These are phyloP conservation scores for Tangara arthus DNA, from an alignment of 2,797 vertebrate genomes.

Conservation along the genomic window DNA sequence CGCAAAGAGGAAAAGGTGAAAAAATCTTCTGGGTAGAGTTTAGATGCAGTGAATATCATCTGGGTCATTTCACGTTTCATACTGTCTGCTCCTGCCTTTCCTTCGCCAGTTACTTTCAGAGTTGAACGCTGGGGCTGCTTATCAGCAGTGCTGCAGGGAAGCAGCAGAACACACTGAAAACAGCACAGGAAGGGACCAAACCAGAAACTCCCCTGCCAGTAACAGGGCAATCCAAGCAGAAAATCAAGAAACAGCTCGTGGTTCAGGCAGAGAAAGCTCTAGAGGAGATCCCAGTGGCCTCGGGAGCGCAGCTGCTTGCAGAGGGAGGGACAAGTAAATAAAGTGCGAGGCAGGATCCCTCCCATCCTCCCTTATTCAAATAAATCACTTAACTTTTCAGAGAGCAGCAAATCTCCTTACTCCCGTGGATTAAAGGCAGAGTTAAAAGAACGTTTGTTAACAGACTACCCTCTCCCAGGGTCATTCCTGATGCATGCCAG, in stretches of 20 bases:
- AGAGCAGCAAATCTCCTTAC: constrained; percentile 6
- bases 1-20: background rate
- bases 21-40: background rate
- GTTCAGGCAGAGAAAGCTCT: background rate
- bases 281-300: background rate
- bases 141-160: background rate
- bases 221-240: background rate
- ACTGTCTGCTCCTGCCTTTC: background rate
- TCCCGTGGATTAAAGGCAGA: constrained; percentile 12
- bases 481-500: background rate
- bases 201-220: background rate
- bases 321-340: background rate
- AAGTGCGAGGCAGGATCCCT: background rate
- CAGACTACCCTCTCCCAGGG: background rate
- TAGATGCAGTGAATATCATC: background rate
- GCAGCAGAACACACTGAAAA: background rate
- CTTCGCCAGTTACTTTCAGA: background rate
- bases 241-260: background rate
- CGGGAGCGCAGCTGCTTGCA: rapidly evolving
- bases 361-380: background rate
- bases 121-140: background rate
- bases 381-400: constrained; percentile 42
- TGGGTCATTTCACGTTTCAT: rapidly evolving
- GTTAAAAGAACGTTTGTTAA: background rate
- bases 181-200: background rate